A percentile compares a stretch with the other conserved stretches of the same genome.
These are phyloP conservation scores for Elephantulus edwardii DNA, from an alignment of 2,113 vertebrate species.

Conservation along the genomic window DNA sequence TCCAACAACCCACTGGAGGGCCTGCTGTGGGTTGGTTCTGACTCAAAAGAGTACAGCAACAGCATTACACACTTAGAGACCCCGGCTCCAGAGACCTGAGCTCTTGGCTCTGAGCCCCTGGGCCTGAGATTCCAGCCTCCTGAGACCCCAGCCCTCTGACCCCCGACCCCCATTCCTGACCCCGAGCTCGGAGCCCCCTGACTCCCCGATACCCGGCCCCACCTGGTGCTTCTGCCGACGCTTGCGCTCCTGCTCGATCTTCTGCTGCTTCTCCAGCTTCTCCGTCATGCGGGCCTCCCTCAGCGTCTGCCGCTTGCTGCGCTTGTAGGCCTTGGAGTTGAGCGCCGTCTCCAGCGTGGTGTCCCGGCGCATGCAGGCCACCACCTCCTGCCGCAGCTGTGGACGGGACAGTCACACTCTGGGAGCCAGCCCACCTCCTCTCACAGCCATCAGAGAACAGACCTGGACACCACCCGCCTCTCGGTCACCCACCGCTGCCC, in stretches of 20 bases:
- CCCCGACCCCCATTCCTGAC: too few species aligned
- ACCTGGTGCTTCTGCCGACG: constrained; percentile 99
- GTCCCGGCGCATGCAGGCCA: constrained; percentile 97
- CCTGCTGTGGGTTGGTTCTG: too few species aligned
- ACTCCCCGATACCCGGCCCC: neutral
- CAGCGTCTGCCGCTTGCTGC: constrained; percentile 97
- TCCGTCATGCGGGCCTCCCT: constrained; percentile 98
- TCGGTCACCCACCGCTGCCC: too few species aligned
- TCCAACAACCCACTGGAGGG: too few species aligned
- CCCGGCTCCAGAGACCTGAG: too few species aligned
- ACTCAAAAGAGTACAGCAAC: too few species aligned
- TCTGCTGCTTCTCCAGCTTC: constrained; percentile 99
- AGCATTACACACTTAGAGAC: too few species aligned
- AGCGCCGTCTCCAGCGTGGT: constrained; percentile 97
- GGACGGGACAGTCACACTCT: neutral
- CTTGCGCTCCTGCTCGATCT: constrained; percentile 98
- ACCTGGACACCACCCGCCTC: neutral
- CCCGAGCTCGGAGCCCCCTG: too few species aligned
- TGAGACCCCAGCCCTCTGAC: too few species aligned
- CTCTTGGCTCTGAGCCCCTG: too few species aligned
- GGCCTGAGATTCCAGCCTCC: too few species aligned
- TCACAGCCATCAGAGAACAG: neutral
- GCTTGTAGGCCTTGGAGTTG: constrained; percentile 98
- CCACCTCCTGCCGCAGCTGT: constrained; percentile 97
- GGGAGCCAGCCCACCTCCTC: neutral